Evolutionary conservation across 2,888 invertebrate species (phyloP).

Genomic region (Harpalus rufipes): DNA sequence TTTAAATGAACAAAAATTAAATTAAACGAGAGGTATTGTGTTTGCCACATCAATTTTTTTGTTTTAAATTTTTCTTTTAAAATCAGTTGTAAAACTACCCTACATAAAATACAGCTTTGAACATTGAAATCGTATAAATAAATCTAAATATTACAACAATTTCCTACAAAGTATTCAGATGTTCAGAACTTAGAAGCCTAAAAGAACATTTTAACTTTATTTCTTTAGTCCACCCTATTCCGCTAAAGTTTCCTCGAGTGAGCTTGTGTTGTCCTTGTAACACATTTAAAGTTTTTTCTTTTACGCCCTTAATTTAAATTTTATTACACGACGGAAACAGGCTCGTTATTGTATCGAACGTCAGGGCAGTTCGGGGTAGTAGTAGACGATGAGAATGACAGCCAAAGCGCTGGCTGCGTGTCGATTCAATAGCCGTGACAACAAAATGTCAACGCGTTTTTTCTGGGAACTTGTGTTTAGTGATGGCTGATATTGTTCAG

Average conservation of each 20-base stretch:
- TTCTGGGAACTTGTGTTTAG: conserved; percentile 14
- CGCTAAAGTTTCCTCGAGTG: conserved; percentile 14
- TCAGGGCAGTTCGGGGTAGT: neutral
- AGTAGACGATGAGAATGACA: neutral
- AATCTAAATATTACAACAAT: conserved; percentile 12
- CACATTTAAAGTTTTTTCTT: conserved; percentile 50
- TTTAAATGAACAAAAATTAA: too few species aligned
- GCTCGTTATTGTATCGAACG: conserved; percentile 45
- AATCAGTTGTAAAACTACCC: too few species aligned
- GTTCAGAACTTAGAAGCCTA: conserved; percentile 33
- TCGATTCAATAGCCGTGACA: conserved; percentile 40
- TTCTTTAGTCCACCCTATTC: conserved; percentile 6
- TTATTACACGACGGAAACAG: conserved; percentile 44
- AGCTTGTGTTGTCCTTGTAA: conserved; percentile 31
- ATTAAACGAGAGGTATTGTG: too few species aligned
- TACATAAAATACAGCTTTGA: neutral
- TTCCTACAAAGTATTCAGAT: conserved; percentile 30
- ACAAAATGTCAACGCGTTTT: conserved; percentile 39
- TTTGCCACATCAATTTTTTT: too few species aligned
- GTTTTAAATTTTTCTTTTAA: too few species aligned
- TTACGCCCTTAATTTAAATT: conserved; percentile 53
- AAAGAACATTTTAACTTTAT: conserved; percentile 42
- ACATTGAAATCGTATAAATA: conserved; percentile 23
- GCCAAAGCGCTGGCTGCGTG: conserved; percentile 12
- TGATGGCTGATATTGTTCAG: conserved; percentile 18